Base-by-base conservation (phyloP, 1,140 invertebrate species). In the Procambarus virginalis region DNA sequence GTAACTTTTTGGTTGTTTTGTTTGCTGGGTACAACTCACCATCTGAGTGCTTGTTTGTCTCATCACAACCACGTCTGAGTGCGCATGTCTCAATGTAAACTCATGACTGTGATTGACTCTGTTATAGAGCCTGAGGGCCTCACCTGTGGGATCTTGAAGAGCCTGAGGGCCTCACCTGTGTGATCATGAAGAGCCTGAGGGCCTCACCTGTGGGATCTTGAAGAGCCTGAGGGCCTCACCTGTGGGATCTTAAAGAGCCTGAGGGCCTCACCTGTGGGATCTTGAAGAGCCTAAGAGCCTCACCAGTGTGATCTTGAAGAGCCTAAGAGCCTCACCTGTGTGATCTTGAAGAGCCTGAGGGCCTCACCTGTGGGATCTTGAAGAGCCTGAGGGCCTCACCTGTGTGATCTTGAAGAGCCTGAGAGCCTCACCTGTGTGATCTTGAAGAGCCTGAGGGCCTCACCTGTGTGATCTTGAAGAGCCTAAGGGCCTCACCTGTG, bases 91-190 rank as follows among this genome's bases (percentile, higher is more conserved):
- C 34, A 34, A 34, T 34, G 34, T 34, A 34, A 34, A 34, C 1
- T 34, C 34, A 34, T 34, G 34, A 34, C 0, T 34, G 34, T 34
- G 34, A 34, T 34, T 0, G 34, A 34, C 34, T 34, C 34, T 34
- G 34, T 34, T 34, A 34, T 34, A 34, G 34, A 34, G 34, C 34
- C 34, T 34, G 34, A 34, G 34, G 51, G 51, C 0, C 77, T 93
- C 94, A 99, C 98, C 96, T 99, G 98, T 20, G 98, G 98, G 94
- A 99, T 99, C 94, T 97, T 97, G 94, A 99, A 99, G 8, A 99
- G 96, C 73, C 98, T 95, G 70, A 99, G 94, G 77, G 9, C 0
- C 68, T 93, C 94, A 99, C 98, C 96, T 99, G 98, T 20, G 98
- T 98, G 94, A 99, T 99, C 94, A 97, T 97, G 94, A 99, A 99